phyloP scores from a whole-genome alignment of 2,113 vertebrate species.

The Apodemus sylvaticus region DNA sequence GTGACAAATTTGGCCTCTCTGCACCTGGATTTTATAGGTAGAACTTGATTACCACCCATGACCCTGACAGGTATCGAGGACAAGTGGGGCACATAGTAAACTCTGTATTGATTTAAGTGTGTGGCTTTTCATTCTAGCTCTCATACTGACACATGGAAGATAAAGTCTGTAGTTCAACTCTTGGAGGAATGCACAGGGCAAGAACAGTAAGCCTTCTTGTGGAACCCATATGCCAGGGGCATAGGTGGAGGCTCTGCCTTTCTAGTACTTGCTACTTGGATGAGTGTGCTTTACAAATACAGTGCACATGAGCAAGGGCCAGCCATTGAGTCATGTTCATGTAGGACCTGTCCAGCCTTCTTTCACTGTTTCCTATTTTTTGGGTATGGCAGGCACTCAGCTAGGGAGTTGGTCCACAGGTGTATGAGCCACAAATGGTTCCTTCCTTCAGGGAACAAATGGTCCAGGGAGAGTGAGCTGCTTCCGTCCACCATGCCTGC shows the following conservation, averaged over 20 bases:
- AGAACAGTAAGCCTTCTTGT: background rate
- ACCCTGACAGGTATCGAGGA: background rate
- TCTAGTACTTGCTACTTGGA: conserved; percentile 72
- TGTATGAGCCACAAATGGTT: background rate
- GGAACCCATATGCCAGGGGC: background rate
- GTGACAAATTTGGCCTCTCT: background rate
- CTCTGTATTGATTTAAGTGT: background rate
- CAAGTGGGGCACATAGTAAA: background rate
- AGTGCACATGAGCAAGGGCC: conserved; percentile 66
- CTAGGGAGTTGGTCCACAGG: background rate
- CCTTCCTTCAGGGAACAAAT: background rate
- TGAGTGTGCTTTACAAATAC: conserved; percentile 72
- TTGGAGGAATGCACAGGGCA: background rate
- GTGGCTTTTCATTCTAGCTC: background rate
- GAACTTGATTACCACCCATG: background rate
- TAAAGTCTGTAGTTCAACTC: background rate
- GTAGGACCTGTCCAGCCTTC: background rate
- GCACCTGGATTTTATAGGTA: conserved; percentile 9
- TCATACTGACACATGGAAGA: background rate
- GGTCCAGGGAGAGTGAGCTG: background rate
- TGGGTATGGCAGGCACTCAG: background rate
- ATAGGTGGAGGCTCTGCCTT: conserved; percentile 11
- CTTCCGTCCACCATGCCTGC: background rate
- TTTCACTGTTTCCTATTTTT: background rate
- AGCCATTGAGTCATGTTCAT: conserved; percentile 21